These are phyloP conservation scores for Centrocercus urophasianus DNA, from an alignment of 2,113 vertebrate genomes.

Conservation along the genomic window DNA sequence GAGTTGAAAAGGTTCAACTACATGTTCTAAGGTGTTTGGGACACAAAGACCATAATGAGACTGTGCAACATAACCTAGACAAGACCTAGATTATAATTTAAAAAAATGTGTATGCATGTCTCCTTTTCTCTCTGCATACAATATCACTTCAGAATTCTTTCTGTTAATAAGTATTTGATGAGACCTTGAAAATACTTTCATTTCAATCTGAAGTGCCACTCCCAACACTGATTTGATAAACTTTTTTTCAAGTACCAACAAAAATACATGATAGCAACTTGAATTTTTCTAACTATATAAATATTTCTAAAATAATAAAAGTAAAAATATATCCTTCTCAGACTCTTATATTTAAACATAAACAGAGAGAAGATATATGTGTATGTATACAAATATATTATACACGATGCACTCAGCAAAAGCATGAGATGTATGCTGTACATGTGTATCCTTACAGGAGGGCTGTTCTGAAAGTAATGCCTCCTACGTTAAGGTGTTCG, in stretches of 20 bases:
- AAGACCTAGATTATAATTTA: not conserved
- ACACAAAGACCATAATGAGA: not conserved
- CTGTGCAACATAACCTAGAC: not conserved
- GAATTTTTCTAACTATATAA: not conserved
- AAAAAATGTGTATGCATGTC: not conserved
- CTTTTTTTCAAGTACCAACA: not conserved
- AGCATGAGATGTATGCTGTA: too few relatives aligned
- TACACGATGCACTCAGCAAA: not conserved
- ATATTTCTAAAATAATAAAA: not conserved
- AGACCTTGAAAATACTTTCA: not conserved
- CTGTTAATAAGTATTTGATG: not conserved
- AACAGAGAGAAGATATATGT: not conserved
- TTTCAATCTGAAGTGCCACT: not conserved
- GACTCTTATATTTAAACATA: not conserved
- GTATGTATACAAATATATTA: not conserved
- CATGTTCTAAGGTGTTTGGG: not conserved
- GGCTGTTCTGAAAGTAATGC: too few relatives aligned
- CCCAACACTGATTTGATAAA: not conserved
- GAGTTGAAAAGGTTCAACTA: not conserved
- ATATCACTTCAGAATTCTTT: not conserved
- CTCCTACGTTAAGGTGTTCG: too few relatives aligned
- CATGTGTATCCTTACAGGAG: too few relatives aligned
- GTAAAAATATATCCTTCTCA: not conserved
- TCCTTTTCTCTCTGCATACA: not conserved
- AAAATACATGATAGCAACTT: not conserved